Conservation (phyloP, 2,113 vertebrate genomes). For the Sinocyclocheilus maitianheensis region DNA sequence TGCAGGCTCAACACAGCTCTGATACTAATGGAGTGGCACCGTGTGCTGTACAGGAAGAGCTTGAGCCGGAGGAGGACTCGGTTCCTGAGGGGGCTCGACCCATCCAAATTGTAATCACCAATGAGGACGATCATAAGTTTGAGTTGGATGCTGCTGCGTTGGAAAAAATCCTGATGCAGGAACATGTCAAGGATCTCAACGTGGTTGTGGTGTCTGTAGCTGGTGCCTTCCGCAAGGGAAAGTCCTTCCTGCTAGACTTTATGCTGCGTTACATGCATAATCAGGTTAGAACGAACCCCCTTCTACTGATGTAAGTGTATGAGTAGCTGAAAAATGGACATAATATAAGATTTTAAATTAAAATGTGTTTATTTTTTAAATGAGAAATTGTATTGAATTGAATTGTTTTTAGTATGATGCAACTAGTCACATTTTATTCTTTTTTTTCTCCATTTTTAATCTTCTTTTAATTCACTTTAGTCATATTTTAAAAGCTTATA, state of each 20-base stretch:
- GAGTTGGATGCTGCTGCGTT: slow-evolving; percentile 89
- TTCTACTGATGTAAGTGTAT: background rate
- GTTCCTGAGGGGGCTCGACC: slow-evolving; percentile 80
- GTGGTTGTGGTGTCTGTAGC: slow-evolving; percentile 98
- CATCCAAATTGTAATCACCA: slow-evolving; percentile 91
- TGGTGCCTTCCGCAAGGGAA: slow-evolving; percentile 97
- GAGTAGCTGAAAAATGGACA: background rate
- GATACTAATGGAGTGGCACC: slow-evolving; percentile 41
- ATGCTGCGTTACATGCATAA: slow-evolving; percentile 98
- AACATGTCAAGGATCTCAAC: slow-evolving; percentile 90
- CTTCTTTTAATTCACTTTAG: background rate
- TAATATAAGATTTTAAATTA: background rate
- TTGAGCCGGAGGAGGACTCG: slow-evolving; percentile 72
- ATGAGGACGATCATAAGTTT: slow-evolving; percentile 92
- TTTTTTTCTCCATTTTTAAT: too few species aligned
- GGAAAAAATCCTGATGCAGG: slow-evolving; percentile 93
- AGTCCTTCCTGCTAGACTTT: slow-evolving; percentile 98
- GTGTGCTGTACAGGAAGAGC: slow-evolving; percentile 51
- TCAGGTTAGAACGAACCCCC: slow-evolving; percentile 78
- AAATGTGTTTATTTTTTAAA: background rate
- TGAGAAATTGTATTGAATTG: background rate
- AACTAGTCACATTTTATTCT: too few species aligned
- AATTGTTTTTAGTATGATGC: background rate
- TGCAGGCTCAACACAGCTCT: slow-evolving; percentile 29
- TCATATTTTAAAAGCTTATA: too few species aligned